These are phyloP conservation scores for Thereva nobilitata DNA, from an alignment of 2,888 invertebrate genomes.

Conservation along the genomic window DNA sequence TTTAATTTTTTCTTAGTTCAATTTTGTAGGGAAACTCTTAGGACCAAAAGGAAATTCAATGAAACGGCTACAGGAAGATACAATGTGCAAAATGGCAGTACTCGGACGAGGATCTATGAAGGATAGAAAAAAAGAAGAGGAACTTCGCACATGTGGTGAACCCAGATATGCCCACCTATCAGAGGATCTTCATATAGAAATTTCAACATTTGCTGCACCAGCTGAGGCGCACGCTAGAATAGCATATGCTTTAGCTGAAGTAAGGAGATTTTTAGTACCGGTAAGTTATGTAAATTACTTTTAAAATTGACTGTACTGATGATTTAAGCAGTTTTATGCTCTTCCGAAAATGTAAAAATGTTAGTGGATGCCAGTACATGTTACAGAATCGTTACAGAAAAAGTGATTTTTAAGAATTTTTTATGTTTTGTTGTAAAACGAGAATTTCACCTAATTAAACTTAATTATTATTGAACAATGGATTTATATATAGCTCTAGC, in stretches of 20 bases:
- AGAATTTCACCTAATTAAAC: too few species aligned
- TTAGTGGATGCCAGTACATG: too few species aligned
- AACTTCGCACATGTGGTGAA: constrained; percentile 84
- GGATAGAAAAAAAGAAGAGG: constrained; percentile 93
- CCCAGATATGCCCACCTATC: constrained; percentile 91
- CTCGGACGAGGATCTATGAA: constrained; percentile 92
- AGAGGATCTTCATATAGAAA: constrained; percentile 90
- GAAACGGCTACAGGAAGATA: constrained; percentile 90
- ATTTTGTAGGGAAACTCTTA: constrained; percentile 92
- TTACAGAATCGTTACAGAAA: too few species aligned
- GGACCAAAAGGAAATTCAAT: constrained; percentile 93
- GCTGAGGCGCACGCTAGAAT: constrained; percentile 88
- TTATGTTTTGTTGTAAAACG: too few species aligned
- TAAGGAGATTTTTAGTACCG: constrained; percentile 78
- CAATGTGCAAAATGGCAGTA: constrained; percentile 95
- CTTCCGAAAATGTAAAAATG: too few species aligned
- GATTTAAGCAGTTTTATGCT: too few species aligned
- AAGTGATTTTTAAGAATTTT: too few species aligned
- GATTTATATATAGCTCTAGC: too few species aligned
- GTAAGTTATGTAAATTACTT: constrained; percentile 56
- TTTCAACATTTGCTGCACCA: constrained; percentile 88
- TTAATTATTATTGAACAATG: too few species aligned
- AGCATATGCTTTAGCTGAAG: constrained; percentile 80
- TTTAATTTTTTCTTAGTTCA: constrained; percentile 70
- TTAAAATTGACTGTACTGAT: too few species aligned